A percentile compares a stretch with the other conserved stretches of the same genome.
phyloP scores from a whole-genome alignment of 2,888 invertebrate genomes.

The Halocaridina rubra region DNA sequence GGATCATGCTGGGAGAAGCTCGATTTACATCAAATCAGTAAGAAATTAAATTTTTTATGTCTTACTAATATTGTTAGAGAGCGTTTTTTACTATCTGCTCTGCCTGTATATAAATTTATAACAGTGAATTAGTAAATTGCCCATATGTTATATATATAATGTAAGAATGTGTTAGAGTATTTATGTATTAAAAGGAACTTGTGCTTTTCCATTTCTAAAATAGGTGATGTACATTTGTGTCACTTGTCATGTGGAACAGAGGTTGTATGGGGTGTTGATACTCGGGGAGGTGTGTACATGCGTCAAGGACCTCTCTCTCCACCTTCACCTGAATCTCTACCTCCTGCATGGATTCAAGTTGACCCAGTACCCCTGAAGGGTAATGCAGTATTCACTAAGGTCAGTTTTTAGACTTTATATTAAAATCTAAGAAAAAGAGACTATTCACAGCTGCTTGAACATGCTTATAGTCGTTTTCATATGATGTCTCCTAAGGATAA shows the following conservation, averaged over 20 bases:
- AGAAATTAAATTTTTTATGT: too few species aligned
- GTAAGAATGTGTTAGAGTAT: too few species aligned
- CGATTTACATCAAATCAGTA: constrained; percentile 69
- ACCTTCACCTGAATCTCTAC: constrained; percentile 68
- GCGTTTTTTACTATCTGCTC: too few species aligned
- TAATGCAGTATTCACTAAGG: constrained; percentile 67
- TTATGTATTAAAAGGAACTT: background rate
- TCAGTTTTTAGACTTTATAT: too few species aligned
- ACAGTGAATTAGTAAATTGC: too few species aligned
- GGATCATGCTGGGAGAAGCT: constrained; percentile 70
- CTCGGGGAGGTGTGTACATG: constrained; percentile 70
- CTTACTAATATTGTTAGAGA: too few species aligned
- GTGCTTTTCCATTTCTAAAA: background rate
- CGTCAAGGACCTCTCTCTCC: constrained; percentile 70
- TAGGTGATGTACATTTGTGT: constrained; percentile 68
- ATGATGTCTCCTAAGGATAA: too few species aligned
- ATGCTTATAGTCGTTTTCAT: too few species aligned
- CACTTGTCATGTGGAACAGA: constrained; percentile 70
- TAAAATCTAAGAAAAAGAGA: too few species aligned
- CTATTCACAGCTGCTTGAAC: too few species aligned
- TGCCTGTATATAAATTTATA: too few species aligned
- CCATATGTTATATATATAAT: too few species aligned
- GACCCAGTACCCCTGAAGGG: constrained; percentile 66
- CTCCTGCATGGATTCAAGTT: constrained; percentile 71
- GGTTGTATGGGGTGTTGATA: constrained; percentile 72